Evolutionary conservation across 1,140 invertebrate genomes (phyloP).

Genomic region (Dendrolimus punctatus): DNA sequence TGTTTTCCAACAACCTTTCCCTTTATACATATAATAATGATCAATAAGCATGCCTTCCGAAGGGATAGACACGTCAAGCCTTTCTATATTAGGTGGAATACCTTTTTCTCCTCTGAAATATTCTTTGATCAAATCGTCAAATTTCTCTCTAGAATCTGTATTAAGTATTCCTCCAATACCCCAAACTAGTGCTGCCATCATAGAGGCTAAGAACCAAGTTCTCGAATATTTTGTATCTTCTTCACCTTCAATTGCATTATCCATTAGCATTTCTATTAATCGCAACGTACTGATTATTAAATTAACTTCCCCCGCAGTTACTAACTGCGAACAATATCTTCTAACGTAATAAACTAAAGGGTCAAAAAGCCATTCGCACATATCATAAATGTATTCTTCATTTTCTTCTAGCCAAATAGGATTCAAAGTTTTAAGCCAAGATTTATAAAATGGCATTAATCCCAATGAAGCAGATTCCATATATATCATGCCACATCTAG

Average conservation of each 20-base stretch:
- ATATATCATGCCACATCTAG: slow-evolving; percentile 96
- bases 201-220: slow-evolving; percentile 83
- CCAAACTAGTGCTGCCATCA: slow-evolving; percentile 86
- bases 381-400: slow-evolving; percentile 73
- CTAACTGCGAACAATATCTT: slow-evolving; percentile 77
- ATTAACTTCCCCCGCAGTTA: slow-evolving; percentile 84
- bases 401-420: slow-evolving; percentile 78
- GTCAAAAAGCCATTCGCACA: slow-evolving; percentile 85
- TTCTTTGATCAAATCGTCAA: slow-evolving; percentile 76
- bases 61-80: slow-evolving; percentile 82
- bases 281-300: slow-evolving; percentile 79
- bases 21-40: slow-evolving; percentile 83
- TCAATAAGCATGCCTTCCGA: slow-evolving; percentile 84
- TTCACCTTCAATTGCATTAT: slow-evolving; percentile 78
- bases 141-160: slow-evolving; percentile 79
- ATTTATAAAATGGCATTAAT: slow-evolving; percentile 80
- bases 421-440: slow-evolving; percentile 81
- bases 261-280: slow-evolving; percentile 84
- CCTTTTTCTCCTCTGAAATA: slow-evolving; percentile 76
- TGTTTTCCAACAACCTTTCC: slow-evolving; percentile 85
- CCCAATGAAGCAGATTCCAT: slow-evolving; percentile 86
- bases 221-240: slow-evolving; percentile 78
- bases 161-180: slow-evolving; percentile 86
- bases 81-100: slow-evolving; percentile 77
- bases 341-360: slow-evolving; percentile 78